Evolutionary conservation across 2,888 invertebrate genomes (phyloP).

Genomic region (Cloeon dipterum): DNA sequence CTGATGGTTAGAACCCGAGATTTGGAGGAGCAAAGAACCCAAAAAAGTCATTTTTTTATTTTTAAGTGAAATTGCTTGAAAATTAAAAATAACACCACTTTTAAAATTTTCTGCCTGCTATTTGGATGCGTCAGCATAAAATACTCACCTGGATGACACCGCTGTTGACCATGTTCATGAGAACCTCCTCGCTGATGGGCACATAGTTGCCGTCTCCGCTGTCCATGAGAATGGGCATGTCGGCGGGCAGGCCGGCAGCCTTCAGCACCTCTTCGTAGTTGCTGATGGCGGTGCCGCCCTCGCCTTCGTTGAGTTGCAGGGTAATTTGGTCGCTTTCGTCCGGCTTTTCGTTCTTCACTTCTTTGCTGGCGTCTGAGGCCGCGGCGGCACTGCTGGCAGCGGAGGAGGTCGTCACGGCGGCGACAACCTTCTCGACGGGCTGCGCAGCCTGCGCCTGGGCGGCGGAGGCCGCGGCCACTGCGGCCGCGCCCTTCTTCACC

Average conservation of each 20-base stretch:
- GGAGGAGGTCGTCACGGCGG: neutral
- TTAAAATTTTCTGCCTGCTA: no score
- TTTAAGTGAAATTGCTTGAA: no score
- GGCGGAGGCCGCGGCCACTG: neutral
- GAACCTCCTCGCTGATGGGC: conserved; percentile 35
- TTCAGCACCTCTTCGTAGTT: conserved; percentile 13
- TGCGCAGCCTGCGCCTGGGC: neutral
- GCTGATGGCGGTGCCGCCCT: conserved; percentile 6
- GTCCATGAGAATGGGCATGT: conserved; percentile 33
- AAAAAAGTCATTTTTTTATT: no score
- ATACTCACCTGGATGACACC: conserved; percentile 10
- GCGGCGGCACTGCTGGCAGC: neutral
- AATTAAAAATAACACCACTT: no score
- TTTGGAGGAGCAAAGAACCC: no score
- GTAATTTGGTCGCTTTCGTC: no score
- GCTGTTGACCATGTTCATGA: conserved; percentile 13
- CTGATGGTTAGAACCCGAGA: no score
- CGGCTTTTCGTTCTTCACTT: no score
- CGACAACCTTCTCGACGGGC: neutral
- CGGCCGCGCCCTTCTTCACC: neutral
- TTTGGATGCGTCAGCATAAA: no score
- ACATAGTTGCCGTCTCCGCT: conserved; percentile 38
- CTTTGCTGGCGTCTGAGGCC: no score
- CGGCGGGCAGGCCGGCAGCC: conserved; percentile 17
- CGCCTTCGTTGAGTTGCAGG: no score